These are phyloP conservation scores for Ophraella communa DNA, from an alignment of 2,888 invertebrate genomes.

Conservation along the genomic window DNA sequence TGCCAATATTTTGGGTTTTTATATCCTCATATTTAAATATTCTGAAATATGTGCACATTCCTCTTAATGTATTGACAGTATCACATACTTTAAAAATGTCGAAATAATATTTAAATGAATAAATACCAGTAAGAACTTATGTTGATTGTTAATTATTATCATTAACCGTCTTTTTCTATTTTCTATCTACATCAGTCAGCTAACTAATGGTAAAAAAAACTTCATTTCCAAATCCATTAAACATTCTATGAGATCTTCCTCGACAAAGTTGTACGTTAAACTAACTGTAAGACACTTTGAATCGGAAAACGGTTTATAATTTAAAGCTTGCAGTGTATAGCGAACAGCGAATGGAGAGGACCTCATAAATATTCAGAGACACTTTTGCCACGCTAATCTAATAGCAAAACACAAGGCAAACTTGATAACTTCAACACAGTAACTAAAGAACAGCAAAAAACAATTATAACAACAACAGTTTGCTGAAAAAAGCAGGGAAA, in stretches of 20 bases:
- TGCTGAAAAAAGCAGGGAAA: neutral
- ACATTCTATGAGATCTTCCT: conserved; percentile 25
- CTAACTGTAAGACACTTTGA: conserved; percentile 20
- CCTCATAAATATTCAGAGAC: conserved; percentile 37
- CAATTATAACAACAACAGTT: conserved; percentile 5
- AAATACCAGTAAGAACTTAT: no score
- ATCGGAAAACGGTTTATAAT: conserved; percentile 31
- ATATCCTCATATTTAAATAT: no score
- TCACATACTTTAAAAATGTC: no score
- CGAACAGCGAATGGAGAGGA: conserved; percentile 30
- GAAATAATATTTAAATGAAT: no score
- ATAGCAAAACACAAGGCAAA: conserved; percentile 26
- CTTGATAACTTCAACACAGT: conserved; percentile 27
- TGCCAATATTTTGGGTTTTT: no score
- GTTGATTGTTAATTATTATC: no score
- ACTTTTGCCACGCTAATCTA: conserved; percentile 32
- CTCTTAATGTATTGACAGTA: no score
- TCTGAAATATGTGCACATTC: no score
- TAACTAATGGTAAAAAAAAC: neutral
- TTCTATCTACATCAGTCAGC: no score
- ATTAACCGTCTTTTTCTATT: no score
- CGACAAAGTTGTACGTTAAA: conserved; percentile 30
- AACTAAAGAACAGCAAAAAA: conserved; percentile 21
- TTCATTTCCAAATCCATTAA: neutral
- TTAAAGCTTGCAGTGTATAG: conserved; percentile 20